Base-by-base conservation (phyloP, 2,888 invertebrate species). In the Cephus pygmeus region DNA sequence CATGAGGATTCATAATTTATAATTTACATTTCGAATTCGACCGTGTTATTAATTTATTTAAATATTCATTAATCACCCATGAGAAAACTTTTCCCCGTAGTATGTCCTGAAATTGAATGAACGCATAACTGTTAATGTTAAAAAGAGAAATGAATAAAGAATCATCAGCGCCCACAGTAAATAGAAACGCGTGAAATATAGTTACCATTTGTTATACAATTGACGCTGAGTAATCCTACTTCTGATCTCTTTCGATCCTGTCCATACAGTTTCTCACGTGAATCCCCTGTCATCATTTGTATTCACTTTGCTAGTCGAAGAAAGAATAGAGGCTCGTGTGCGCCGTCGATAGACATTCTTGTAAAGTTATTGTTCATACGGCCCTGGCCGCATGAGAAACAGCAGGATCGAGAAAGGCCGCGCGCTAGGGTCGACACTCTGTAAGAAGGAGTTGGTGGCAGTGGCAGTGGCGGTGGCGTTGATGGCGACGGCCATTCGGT, bases 371-470 rank as follows among this genome's bases (percentile, higher is more conserved):
- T 15, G 71, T 71, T 33, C 71, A 3, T 71, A 71, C 71, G 71
- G 71, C 31, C 71, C 71, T 71, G 71, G 30, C 71, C 71, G 71
- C 30, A 33, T 34, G 71, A 30, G 71, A 71, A 33, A 30, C 31
- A 33, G 12, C 33, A 71, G 30, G 33, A 33, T 34, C 71, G 71
- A 71, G 71, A 31, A 33, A 71, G 71, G 33, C 30, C 71, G 71
- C 30, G 69, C 71, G 33, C 33, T 33, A 71, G 33, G 71, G 71
- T 71, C 71, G 71, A 71, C 71, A 33, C 31, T 71, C 71, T 11
- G 71, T 34, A 33, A 33, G 33, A 71, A 71, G 71, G 71, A 71
- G 71, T 71, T 31, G 71, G 71, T 33, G 71, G 71, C 30, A 69
- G n/a, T 40, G 9, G 34, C 34, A 35, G 35, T 35, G 40, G 12